Base-by-base conservation (phyloP, 2,888 invertebrate species). In the Drosophila emarginata region DNA sequence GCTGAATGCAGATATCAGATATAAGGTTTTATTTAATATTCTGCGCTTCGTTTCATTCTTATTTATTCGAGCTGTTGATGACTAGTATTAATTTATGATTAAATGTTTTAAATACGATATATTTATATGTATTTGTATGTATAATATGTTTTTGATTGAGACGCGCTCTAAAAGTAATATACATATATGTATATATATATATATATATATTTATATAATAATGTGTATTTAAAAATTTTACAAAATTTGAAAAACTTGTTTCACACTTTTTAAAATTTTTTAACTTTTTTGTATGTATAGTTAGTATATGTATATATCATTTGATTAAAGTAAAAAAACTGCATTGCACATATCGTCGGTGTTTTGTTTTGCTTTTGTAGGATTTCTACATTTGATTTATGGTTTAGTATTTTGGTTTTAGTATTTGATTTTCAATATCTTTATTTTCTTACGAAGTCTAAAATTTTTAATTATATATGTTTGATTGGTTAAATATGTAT, bases 291-390 rank as follows among this genome's bases (percentile, higher is more conserved):
- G 51, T 56, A 64, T 64, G 51, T 56, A 39, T 36, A 12, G 60
- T 57, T 52, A 61, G 23, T 61, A 28, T 61, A 7, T 66, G 45
- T 61, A 40, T 57, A 60, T 65, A 69, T 69, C 45, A 21, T 21
- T 21, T 60, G 40, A 56, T 67, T 85, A 89, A 88, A 88, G 89
- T 89, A 89, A 88, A 80, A 78, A 77, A 45, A 32, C 87, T 86
- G 84, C 88, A 88, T 89, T 89, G 89, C 89, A 89, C 89, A 86
- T 80, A 73, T 67, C 56, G 57, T 74, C 67, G 64, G 70, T 64
- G 63, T 74, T 71, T 60, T 71, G 40, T 23, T 60, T 64, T 21
- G n/a, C 3, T 52, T 61, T 40, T 58, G 12, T 54, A 45, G 71
- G 40, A 57, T 59, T 71, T 52, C 32, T 45, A 23, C 50, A 18